Evolutionary conservation across 2,888 invertebrate species (phyloP), one percentile per base, ranked within the genome.

Genomic region (Dryococelus australis): DNA sequence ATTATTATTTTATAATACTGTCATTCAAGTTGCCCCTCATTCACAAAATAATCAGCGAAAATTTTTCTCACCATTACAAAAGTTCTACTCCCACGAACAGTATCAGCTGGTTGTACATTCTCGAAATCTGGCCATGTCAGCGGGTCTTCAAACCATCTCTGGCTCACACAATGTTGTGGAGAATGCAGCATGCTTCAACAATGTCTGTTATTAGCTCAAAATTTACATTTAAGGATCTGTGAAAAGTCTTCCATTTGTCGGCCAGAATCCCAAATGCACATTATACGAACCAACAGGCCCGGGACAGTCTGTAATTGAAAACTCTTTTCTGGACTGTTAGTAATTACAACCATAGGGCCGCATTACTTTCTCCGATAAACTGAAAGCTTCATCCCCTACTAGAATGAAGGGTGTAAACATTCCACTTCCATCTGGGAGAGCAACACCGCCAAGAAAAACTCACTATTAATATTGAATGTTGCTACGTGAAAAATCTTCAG

Each of bases 161-260:
- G 0, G 20, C 65, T 20, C 65, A 20, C n/a, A 65, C 65, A n/a
- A n/a, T 12, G n/a, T 65, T 65, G 65, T 65, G 65, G n/a, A 65
- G 65, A 65, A 65, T n/a, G 65, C 65, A 65, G 65, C 65, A 65
- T n/a, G 65, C n/a, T n/a, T 65, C 24, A n/a, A 65, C n/a, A n/a
- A 65, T 65, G 20, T 16, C 24, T 24, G n/a, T 65, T 8, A 24
- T 24, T 8, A 16, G n/a, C n/a, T 65, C 24, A n/a, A 1, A 1
- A n/a, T 8, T 65, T 8, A 65, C 65, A 24, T 65, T 65, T n/a
- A 65, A 1, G 8, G 65, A 24, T n/a, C 65, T 20, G 16, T 65
- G 24, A 8, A 65, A 65, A 65, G 24, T 65, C 20, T 24, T 20
- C 65, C 65, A 65, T n/a, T 65, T 65, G 20, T 65, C 24, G n/a